Evolutionary conservation across 1,140 invertebrate species (phyloP), one percentile per base, ranked within the genome.

Genomic region (Lepidotrigona ventralis): DNA sequence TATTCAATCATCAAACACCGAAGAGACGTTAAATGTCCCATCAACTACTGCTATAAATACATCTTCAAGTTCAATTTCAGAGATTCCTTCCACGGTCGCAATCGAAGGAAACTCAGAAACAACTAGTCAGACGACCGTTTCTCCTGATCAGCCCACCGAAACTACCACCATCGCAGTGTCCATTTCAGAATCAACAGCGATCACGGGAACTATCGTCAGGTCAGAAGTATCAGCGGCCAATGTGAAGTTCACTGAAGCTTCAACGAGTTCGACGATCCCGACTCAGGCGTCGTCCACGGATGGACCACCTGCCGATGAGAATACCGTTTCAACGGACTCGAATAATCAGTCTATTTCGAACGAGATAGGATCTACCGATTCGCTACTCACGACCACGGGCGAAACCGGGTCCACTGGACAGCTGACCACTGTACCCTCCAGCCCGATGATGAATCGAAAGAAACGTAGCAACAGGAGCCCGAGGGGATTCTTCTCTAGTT

Each of bases 401-500:
- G 70, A 66, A 80, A 80, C 26, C 29, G 77, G 58, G 60, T 73
- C 83, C 58, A 71, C 21, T 23, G 79, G 54, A 23, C 76, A 56
- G 29, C 3, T 26, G 9, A 72, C 82, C 54, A 60, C 72, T 6
- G 54, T 23, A 21, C 17, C 71, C 19, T 33, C 83, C 21, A 51
- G 12, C 54, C 84, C 64, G 72, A 80, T 83, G 72, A 81, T 83
- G 76, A 88, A 86, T 86, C 85, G 85, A 51, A 91, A 87, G 14
- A 90, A 89, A 74, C 85, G 90, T 58, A 89, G 79, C 53, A 33
- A 81, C 15, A 90, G 88, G 66, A 85, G 83, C 68, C 80, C 75
- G 2, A 84, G 88, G 14, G 87, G 86, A 64, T 90, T 90, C 77
- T 92, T 92, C 66, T 89, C 88, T 8, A 92, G 81, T 82, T 92